phyloP scores from a whole-genome alignment of 2,797 vertebrate species.

The Phrynocephalus guinanensis region DNA sequence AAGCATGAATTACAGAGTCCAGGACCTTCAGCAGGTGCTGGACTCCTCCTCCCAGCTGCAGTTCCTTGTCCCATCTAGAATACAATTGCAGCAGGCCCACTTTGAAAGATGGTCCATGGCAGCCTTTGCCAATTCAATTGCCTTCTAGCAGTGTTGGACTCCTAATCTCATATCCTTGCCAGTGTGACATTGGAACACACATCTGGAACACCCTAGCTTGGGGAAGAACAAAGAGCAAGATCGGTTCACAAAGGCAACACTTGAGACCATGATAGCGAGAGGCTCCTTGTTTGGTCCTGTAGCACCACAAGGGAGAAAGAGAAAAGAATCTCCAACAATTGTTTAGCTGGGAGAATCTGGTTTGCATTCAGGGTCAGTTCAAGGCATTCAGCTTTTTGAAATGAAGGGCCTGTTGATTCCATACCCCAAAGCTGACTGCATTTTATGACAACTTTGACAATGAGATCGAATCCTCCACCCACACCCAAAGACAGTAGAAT shows the following conservation, averaged over 20 bases:
- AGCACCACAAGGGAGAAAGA: too few species aligned
- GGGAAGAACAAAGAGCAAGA: background rate
- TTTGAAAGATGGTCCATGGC: background rate
- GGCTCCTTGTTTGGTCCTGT: background rate
- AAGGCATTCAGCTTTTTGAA: too few species aligned
- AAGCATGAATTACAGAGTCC: background rate
- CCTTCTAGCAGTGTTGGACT: background rate
- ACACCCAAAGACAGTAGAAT: too few species aligned
- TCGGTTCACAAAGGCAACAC: background rate
- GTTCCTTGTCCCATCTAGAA: conserved; percentile 7
- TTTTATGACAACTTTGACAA: too few species aligned
- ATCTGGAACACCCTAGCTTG: background rate
- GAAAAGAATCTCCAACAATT: too few species aligned
- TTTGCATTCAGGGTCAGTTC: too few species aligned
- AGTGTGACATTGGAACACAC: background rate
- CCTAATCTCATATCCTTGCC: background rate
- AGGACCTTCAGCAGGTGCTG: background rate
- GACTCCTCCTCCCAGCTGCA: background rate
- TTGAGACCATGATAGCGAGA: background rate
- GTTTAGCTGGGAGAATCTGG: too few species aligned
- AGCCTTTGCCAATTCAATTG: background rate
- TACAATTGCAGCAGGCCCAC: background rate
- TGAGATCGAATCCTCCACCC: too few species aligned
- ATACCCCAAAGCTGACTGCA: too few species aligned
- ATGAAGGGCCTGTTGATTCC: too few species aligned